Conservation (phyloP, 2,888 invertebrate species). For the Drosophila eohydei region DNA sequence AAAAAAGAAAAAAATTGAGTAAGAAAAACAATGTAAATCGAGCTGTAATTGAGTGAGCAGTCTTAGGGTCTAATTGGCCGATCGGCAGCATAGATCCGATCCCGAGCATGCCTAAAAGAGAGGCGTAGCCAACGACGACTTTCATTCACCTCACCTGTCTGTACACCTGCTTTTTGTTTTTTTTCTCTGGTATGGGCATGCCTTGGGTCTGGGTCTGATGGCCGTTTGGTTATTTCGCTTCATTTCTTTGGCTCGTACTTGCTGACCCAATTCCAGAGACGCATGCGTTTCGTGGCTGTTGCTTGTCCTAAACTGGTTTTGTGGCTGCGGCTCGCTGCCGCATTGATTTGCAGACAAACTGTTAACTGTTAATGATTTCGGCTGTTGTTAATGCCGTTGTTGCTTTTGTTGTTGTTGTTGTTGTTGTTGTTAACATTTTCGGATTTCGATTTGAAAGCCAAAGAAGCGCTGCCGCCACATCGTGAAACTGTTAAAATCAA, state of each 20-base stretch:
- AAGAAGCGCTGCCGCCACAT: constrained; percentile 58
- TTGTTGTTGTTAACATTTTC: constrained; percentile 54
- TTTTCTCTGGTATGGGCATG: constrained; percentile 38
- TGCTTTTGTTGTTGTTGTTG: constrained; percentile 5
- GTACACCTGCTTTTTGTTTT: constrained; percentile 40
- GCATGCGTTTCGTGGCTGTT: constrained; percentile 62
- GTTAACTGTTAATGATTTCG: constrained; percentile 78
- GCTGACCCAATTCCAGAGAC: constrained; percentile 77
- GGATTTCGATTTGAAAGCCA: constrained; percentile 75
- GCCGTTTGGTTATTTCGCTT: constrained; percentile 57
- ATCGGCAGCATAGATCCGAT: constrained; percentile 25
- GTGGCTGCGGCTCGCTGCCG: constrained; percentile 50
- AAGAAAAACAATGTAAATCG: background rate
- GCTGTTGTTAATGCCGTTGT: constrained; percentile 34
- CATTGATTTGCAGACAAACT: constrained; percentile 67
- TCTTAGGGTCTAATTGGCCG: constrained; percentile 6
- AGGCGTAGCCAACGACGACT: constrained; percentile 31
- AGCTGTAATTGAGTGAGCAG: constrained; percentile 9
- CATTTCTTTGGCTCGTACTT: constrained; percentile 66
- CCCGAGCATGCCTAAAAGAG: constrained; percentile 15
- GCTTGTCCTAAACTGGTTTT: constrained; percentile 77
- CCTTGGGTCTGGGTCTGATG: constrained; percentile 43
- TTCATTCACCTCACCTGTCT: constrained; percentile 51
- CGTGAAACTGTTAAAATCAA: constrained; percentile 51
- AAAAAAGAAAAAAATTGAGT: background rate